These are phyloP conservation scores for Amiota communis DNA, from an alignment of 2,888 invertebrate genomes.

Conservation along the genomic window DNA sequence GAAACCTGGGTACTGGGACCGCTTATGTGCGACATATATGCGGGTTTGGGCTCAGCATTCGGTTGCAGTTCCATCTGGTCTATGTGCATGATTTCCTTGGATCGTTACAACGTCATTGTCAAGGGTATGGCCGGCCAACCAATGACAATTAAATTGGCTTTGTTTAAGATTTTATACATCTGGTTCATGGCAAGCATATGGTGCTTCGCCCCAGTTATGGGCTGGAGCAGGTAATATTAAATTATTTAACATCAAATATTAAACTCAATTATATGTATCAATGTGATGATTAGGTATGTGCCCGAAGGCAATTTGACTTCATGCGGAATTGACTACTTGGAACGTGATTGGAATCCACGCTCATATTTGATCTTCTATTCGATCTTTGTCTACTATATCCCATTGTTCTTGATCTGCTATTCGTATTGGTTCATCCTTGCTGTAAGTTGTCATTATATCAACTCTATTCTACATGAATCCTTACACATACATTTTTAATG, in stretches of 20 bases:
- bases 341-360: constrained; percentile 82
- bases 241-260: background rate
- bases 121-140: constrained; percentile 90
- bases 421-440: constrained; percentile 91
- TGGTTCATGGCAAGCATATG: constrained; percentile 86
- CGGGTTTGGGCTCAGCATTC: constrained; percentile 88
- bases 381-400: constrained; percentile 84
- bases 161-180: constrained; percentile 84
- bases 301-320: constrained; percentile 96
- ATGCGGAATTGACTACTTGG: constrained; percentile 91
- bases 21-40: constrained; percentile 90
- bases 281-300: constrained; percentile 80
- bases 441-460: constrained; percentile 73
- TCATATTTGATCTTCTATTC: constrained; percentile 87
- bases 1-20: constrained; percentile 75
- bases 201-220: constrained; percentile 89
- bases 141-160: constrained; percentile 85
- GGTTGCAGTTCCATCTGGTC: constrained; percentile 95
- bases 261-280: background rate
- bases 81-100: constrained; percentile 93
- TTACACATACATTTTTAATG: background rate
- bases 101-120: constrained; percentile 95
- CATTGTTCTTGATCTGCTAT: constrained; percentile 86
- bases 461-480: background rate
- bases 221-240: constrained; percentile 85